These are phyloP conservation scores for Bombus superbus DNA, from an alignment of 1,140 invertebrate species.

Conservation along the genomic window DNA sequence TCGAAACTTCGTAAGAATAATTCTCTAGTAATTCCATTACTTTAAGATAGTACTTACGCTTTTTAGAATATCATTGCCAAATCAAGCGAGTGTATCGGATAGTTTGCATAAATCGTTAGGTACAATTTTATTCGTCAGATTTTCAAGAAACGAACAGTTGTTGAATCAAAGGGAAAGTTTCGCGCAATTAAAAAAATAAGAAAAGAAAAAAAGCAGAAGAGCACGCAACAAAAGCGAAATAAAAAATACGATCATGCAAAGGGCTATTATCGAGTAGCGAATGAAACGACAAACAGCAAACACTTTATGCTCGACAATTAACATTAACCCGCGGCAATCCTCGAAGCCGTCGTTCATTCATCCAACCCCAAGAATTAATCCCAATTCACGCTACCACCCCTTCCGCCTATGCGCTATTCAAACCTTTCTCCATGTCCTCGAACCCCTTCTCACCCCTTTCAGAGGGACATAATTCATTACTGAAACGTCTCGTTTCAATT, in stretches of 20 bases:
- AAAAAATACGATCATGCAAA: not conserved
- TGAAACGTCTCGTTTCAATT: slow-evolving; percentile 5
- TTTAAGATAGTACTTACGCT: no score
- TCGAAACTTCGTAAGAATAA: no score
- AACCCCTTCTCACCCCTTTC: not conserved
- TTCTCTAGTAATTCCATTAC: no score
- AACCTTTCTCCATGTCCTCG: not conserved
- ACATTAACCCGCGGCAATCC: slow-evolving; percentile 12
- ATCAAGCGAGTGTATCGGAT: no score
- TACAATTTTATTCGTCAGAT: not conserved
- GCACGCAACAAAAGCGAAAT: not conserved
- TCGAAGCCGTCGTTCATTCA: not conserved
- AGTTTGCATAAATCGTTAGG: not conserved
- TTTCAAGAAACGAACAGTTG: not conserved
- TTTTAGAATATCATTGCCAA: no score
- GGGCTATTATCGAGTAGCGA: not conserved
- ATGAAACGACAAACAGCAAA: not conserved
- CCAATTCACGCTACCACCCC: slow-evolving; percentile 2
- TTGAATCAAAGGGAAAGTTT: not conserved
- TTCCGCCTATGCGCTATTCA: not conserved
- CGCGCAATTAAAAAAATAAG: no score
- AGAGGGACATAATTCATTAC: slow-evolving; percentile 21
- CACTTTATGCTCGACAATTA: slow-evolving; percentile 9
- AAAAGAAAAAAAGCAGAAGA: not conserved
- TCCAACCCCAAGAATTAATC: slow-evolving; percentile 16